Evolutionary conservation across 2,113 vertebrate species (phyloP), one percentile per base, ranked within the genome.

Genomic region (Melanerpes aurifrons): DNA sequence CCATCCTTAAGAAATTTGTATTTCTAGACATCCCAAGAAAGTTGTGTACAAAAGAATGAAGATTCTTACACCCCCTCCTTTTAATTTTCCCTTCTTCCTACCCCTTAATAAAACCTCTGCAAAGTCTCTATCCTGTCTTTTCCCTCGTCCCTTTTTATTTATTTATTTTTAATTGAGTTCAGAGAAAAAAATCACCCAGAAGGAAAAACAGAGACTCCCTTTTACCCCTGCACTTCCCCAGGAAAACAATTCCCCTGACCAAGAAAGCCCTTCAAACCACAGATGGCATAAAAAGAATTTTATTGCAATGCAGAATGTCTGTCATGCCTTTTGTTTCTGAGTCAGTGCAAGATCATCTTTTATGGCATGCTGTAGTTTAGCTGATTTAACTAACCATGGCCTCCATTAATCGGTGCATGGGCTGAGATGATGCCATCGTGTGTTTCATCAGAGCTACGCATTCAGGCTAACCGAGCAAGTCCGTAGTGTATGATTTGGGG

Each of bases 261-360:
- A n/a, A 83, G 81, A 26, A 87, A 82, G 50, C 80, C 89, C 97
- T 93, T 86, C 66, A 89, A 95, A 98, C 97, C 97, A 86, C 98
- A 98, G 99, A 99, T 99, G 99, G 99, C 99, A 99, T 99, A 99
- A 99, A 99, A 99, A 99, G 98, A 98, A 98, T 99, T 99, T 99
- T 99, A 98, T 99, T 99, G 99, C 99, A 97, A 98, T 90, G 71
- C 97, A 98, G 98, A 98, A 96, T 98, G 98, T 98, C 97, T 98
- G 98, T 98, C 97, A 2, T 98, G 98, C 98, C 98, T 99, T 98
- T 99, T 98, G 63, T 97, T 97, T 97, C 93, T 92, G 95, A 92
- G 94, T 94, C 86, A 95, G 90, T 98, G 97, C 95, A 95, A 98
- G 97, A 96, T 97, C 98, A 97, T 98, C 89, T 94, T 94, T 97